phyloP scores from a whole-genome alignment of 2,113 vertebrate species.

The Lontra canadensis region DNA sequence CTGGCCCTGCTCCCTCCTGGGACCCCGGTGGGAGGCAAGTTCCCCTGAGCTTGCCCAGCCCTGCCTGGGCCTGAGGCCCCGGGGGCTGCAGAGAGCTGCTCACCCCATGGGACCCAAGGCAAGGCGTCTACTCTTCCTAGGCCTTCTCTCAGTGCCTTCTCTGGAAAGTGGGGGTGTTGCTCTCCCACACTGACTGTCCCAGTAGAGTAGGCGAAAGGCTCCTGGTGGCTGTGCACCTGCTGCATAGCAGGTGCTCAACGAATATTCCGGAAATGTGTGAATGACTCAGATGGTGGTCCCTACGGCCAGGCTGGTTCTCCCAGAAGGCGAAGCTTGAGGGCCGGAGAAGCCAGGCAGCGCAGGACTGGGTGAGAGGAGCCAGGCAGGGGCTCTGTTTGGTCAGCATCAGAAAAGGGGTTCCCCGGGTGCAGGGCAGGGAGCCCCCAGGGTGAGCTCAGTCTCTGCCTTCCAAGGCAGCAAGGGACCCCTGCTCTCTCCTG shows the following conservation, averaged over 20 bases:
- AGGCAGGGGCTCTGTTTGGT: background rate
- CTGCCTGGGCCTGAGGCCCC: background rate
- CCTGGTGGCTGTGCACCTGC: background rate
- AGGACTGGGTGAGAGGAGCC: background rate
- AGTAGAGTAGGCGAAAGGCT: background rate
- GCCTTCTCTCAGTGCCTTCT: background rate
- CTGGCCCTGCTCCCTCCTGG: background rate
- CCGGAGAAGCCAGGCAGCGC: too few species aligned
- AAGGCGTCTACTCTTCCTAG: accelerated
- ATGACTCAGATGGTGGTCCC: background rate
- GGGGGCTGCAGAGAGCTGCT: background rate
- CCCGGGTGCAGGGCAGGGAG: background rate
- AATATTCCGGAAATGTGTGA: background rate
- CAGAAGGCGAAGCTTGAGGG: accelerated
- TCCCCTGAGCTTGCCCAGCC: background rate
- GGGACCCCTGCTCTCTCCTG: too few species aligned
- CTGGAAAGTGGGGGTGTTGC: background rate
- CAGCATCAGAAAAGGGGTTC: background rate
- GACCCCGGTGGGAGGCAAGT: accelerated
- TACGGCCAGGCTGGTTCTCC: background rate
- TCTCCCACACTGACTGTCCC: background rate
- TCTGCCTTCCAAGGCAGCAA: background rate
- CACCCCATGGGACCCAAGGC: accelerated
- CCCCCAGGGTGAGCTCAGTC: background rate
- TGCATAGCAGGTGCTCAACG: accelerated